These are phyloP conservation scores for Fratercula arctica DNA, from an alignment of 2,797 vertebrate genomes.

Conservation along the genomic window DNA sequence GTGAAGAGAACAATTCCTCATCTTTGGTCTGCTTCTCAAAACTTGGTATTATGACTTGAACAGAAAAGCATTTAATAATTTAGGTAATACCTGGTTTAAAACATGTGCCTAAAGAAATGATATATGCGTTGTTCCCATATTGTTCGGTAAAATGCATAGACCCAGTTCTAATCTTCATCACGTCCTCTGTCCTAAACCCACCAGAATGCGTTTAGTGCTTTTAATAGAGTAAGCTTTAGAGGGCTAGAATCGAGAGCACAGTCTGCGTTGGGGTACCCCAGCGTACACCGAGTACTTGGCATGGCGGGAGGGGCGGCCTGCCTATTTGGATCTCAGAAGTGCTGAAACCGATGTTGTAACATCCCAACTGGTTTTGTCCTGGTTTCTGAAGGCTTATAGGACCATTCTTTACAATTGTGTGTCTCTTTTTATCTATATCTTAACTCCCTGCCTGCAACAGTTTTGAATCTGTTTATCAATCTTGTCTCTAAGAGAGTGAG, in stretches of 20 bases:
- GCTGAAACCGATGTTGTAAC: neutral
- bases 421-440: rapidly evolving
- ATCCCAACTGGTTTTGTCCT: neutral
- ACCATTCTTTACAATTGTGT: rapidly evolving
- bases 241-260: neutral
- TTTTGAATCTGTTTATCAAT: neutral
- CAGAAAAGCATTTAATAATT: neutral
- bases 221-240: neutral
- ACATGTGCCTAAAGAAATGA: neutral
- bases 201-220: neutral
- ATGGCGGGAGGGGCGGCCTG: neutral
- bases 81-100: neutral
- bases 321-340: neutral
- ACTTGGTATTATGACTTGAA: neutral
- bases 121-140: neutral
- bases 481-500: neutral
- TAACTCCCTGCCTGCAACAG: neutral
- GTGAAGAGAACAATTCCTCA: neutral
- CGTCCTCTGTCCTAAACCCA: neutral
- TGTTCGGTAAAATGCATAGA: neutral
- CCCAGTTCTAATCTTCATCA: neutral
- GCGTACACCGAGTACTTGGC: rapidly evolving
- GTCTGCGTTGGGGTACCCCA: neutral
- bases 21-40: neutral
- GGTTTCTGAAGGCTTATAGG: neutral